Base-by-base conservation (phyloP, 2,888 invertebrate genomes). In the Clitarchus hookeri region DNA sequence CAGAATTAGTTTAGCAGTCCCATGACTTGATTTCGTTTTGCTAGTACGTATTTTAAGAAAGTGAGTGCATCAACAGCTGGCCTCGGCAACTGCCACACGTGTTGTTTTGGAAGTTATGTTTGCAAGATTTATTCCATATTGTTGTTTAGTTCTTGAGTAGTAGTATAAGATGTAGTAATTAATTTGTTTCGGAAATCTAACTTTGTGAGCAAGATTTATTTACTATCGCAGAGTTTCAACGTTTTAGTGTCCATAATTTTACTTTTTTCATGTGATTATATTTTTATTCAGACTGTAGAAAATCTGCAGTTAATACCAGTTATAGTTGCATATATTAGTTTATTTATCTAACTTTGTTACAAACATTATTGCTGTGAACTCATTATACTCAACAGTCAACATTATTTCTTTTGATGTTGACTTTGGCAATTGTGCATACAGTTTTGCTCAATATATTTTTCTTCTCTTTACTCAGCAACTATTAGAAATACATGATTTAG, bases 21-120 rank as follows among this genome's bases (percentile, higher is more conserved):
- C 65, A 23, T 65, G 65, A 65, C 16, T 16, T 65, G 65, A 23
- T 65, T 65, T 65, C 19, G 19, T 11, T 65, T 65, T 19, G n/a
- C 13, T 65, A 65, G n/a, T 65, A 53, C 53, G 4, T 16, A 48
- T 65, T 65, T 16, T n/a, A 65, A 19, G n/a, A 65, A 16, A 16
- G 8, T n/a, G 36, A 36, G 36, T 36, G 36, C n/a, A 19, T 65
- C n/a, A 65, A 65, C 65, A 65, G 65, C 65, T 65, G 65, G 16
- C 65, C 65, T n/a, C 65, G 19, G 23, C n/a, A 23, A 65, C n/a
- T 65, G 65, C 65, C 65, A 23, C 65, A 65, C 23, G 16, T 65
- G 65, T 65, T 65, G n/a, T 65, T 65, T 65, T 65, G 65, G 16
- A 65, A 65, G 65, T 65, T 65, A 65, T 65, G 65, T 65, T 65